These are phyloP conservation scores for Manis crassicaudata DNA, from an alignment of 2,797 vertebrate genomes.

Conservation along the genomic window DNA sequence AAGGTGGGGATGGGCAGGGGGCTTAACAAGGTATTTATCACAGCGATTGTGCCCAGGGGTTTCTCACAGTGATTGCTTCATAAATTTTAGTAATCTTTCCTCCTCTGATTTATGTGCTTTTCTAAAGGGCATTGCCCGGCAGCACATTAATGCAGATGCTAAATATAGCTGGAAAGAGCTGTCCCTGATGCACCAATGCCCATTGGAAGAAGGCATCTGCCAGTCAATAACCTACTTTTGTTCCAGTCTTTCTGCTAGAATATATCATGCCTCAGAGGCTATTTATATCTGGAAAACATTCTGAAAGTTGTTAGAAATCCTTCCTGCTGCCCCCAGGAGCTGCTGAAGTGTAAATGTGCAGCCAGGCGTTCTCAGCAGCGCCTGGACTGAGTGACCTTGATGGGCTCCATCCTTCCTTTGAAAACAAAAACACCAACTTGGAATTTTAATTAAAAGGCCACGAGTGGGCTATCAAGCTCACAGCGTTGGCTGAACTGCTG, in stretches of 20 bases:
- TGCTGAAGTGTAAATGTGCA: conserved; percentile 48
- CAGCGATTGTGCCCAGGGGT: conserved; percentile 67
- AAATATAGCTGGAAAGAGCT: conserved; percentile 71
- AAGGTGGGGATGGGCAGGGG: conserved; percentile 67
- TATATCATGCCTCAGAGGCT: conserved; percentile 43
- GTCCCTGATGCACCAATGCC: conserved; percentile 40
- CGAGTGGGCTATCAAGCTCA: conserved; percentile 56
- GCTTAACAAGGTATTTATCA: conserved; percentile 74
- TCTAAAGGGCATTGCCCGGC: conserved; percentile 64
- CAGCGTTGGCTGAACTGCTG: conserved; percentile 72
- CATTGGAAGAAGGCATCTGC: conserved; percentile 74
- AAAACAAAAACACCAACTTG: conserved; percentile 78
- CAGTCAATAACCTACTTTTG: conserved; percentile 77
- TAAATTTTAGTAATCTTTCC: conserved; percentile 62
- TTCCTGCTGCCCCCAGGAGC: conserved; percentile 58
- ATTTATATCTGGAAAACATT: conserved; percentile 73
- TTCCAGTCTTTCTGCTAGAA: conserved; percentile 50
- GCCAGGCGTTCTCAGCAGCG: conserved; percentile 28
- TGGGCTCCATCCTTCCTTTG: conserved; percentile 73
- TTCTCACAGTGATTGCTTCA: conserved; percentile 65
- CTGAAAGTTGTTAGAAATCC: conserved; percentile 71
- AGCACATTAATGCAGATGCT: conserved; percentile 65
- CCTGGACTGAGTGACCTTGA: conserved; percentile 82
- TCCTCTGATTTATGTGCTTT: conserved; percentile 70
- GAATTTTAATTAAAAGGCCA: conserved; percentile 83